Base-by-base conservation (phyloP, 2,113 vertebrate species). In the Bufo bufo region DNA sequence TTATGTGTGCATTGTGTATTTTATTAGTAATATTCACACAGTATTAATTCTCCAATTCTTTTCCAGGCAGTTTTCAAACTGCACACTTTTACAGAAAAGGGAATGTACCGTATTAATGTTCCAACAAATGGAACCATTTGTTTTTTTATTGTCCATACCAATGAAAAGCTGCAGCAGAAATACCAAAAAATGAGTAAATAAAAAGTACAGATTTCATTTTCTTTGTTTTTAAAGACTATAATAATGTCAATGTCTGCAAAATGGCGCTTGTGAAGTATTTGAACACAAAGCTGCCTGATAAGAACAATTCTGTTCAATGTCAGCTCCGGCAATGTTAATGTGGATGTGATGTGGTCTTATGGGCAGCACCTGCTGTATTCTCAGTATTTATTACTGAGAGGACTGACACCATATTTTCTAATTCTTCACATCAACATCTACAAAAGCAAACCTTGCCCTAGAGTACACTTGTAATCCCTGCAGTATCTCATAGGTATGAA, bases 21-120 rank as follows among this genome's bases (percentile, higher is more conserved):
- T 87, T 87, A 81, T 81, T 71, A 86, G 33, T 23, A 81, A 87
- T 81, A 81, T 80, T 87, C 77, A 81, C 77, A 45, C 85, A 72
- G 49, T 80, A 81, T 81, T 81, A 71, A 87, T 80, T 81, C 23
- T 47, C 49, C 78, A 87, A 69, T 58, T 49, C 65, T 71, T 79
- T 87, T 81, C 50, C 65, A 52, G 54, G 23, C 77, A 58, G 2
- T 71, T 63, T 56, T 87, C 47, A 87, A 72, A 81, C 8, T 69
- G 85, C 49, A 66, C n/a, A 69, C n/a, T 79, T 56, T 49, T 63
- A 16, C 63, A 81, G 47, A 20, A 71, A 69, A 58, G 50, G 63
- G 17, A 20, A 79, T 69, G 14, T 10, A 20, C 47, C 0, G 47
- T 81, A 81, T 87, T 81, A 87, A 87, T 81, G 63, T 72, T 23